Evolutionary conservation across 2,888 invertebrate species (phyloP).

Genomic region (Pseudanteris insignis): DNA sequence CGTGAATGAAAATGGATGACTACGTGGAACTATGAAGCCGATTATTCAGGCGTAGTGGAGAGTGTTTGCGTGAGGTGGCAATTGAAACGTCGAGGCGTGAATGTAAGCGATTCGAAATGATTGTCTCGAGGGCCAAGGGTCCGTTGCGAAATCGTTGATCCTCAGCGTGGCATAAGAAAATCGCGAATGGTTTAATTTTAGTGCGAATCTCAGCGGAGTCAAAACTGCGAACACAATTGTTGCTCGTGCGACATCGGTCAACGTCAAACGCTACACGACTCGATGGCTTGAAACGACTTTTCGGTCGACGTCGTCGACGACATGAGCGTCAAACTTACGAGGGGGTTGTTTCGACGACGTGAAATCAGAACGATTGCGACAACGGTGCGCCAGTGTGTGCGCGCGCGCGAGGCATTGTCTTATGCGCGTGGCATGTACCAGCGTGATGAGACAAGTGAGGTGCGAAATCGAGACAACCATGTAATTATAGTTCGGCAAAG

Average conservation of each 20-base stretch:
- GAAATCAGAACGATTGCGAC: slow-evolving; percentile 28
- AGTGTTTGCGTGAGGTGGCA: slow-evolving; percentile 29
- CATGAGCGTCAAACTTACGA: slow-evolving; percentile 36
- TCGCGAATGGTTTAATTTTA: slow-evolving; percentile 45
- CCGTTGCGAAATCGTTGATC: slow-evolving; percentile 34
- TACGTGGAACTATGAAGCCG: slow-evolving; percentile 29
- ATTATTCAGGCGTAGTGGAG: slow-evolving; percentile 29
- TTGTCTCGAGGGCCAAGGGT: slow-evolving; percentile 38
- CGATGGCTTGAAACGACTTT: slow-evolving; percentile 55
- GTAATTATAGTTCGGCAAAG: too few species aligned
- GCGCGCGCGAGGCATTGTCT: neutral
- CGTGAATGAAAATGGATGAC: slow-evolving; percentile 21
- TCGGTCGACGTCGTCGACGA: slow-evolving; percentile 51
- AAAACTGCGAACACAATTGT: slow-evolving; percentile 64
- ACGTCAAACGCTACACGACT: slow-evolving; percentile 63
- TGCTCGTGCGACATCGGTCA: slow-evolving; percentile 64
- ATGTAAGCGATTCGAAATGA: slow-evolving; percentile 28
- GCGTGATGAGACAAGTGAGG: too few species aligned
- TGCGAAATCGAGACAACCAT: too few species aligned
- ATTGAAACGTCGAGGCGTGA: slow-evolving; percentile 25
- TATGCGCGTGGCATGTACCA: too few species aligned
- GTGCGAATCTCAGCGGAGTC: slow-evolving; percentile 40
- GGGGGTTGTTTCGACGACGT: slow-evolving; percentile 25
- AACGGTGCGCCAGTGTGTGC: neutral
- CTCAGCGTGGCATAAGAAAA: slow-evolving; percentile 29